phyloP scores from a whole-genome alignment of 2,888 invertebrate species.

The Cryptosula pallasiana region DNA sequence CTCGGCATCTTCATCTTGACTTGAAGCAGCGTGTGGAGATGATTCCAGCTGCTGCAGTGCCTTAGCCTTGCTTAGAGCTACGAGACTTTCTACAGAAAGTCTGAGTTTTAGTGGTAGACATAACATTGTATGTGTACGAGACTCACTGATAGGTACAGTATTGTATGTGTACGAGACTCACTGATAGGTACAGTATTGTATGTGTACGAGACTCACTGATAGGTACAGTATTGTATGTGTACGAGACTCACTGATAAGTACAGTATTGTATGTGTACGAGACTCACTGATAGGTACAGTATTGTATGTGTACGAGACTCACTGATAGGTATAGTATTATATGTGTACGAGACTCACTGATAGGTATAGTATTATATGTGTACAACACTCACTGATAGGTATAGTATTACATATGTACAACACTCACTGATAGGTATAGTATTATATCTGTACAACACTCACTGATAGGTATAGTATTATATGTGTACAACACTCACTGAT shows the following conservation, averaged over 20 bases:
- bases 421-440: neutral
- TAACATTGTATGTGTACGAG: too few relatives aligned
- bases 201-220: neutral
- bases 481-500: neutral
- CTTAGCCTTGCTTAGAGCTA: neutral
- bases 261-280: too few relatives aligned
- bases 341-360: neutral
- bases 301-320: neutral
- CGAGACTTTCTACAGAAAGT: neutral
- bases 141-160: neutral
- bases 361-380: neutral
- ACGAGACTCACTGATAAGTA: neutral
- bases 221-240: neutral
- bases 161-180: neutral
- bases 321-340: too few relatives aligned
- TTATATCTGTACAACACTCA: neutral
- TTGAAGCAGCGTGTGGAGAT: neutral
- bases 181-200: too few relatives aligned
- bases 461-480: too few relatives aligned
- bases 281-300: neutral
- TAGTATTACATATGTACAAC: too few relatives aligned
- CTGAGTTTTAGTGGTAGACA: neutral
- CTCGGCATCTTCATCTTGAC: conserved; percentile 4
- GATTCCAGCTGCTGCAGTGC: neutral
- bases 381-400: neutral